A percentile compares a stretch with the other conserved stretches of the same genome.
These are phyloP conservation scores for Papilio machaon DNA, from an alignment of 1,140 invertebrate species.

Conservation along the genomic window DNA sequence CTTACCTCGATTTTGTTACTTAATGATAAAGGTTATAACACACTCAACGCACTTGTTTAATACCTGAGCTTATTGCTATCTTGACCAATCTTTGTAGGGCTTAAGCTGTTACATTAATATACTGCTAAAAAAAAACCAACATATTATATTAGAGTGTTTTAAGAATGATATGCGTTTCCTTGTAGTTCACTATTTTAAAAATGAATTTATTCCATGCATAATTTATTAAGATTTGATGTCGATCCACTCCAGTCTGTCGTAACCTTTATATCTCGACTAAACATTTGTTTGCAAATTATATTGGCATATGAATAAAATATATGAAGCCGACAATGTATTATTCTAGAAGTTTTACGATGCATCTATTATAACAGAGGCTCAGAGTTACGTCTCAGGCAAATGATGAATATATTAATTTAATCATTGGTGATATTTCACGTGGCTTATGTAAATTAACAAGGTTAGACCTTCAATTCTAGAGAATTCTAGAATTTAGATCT, in stretches of 20 bases:
- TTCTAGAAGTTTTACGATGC: constrained; percentile 40
- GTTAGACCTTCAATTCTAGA: background rate
- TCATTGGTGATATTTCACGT: constrained; percentile 9
- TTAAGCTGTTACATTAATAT: background rate
- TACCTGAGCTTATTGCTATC: background rate
- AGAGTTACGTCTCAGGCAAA: constrained; percentile 19
- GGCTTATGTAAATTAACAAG: too few relatives aligned
- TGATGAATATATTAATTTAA: constrained; percentile 25
- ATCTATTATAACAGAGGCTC: constrained; percentile 33
- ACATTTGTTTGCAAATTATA: constrained; percentile 70
- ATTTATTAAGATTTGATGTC: background rate
- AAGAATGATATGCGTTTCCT: too few relatives aligned
- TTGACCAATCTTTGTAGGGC: background rate
- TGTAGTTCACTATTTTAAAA: background rate
- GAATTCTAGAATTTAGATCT: background rate
- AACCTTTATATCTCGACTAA: constrained; percentile 46
- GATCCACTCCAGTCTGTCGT: background rate
- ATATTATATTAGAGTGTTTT: too few relatives aligned
- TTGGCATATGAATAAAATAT: constrained; percentile 71
- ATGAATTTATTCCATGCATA: background rate
- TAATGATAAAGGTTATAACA: constrained; percentile 12
- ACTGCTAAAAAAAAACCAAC: too few relatives aligned
- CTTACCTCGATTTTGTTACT: constrained; percentile 8
- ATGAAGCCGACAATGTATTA: constrained; percentile 47
- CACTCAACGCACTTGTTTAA: background rate